phyloP scores from a whole-genome alignment of 2,888 invertebrate species.

The Sinelater perroti region DNA sequence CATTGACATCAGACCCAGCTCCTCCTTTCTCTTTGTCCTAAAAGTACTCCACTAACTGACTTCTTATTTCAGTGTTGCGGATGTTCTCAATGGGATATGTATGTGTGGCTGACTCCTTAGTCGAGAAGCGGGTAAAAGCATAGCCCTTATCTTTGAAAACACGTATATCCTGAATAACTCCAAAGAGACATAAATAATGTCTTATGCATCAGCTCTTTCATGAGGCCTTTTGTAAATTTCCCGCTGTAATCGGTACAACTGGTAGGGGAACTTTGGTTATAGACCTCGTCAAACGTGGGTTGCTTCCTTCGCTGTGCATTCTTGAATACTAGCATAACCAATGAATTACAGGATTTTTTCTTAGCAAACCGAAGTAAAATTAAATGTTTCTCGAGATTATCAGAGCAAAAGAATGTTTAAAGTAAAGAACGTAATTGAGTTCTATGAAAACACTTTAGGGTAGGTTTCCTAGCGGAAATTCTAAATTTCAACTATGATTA shows the following conservation, averaged over 20 bases:
- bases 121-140: conserved; percentile 96
- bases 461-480: too few relatives aligned
- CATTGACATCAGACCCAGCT: conserved; percentile 61
- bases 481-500: too few relatives aligned
- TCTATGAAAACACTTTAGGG: too few relatives aligned
- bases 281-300: conserved; percentile 86
- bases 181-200: conserved; percentile 95
- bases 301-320: conserved; percentile 77
- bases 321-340: too few relatives aligned
- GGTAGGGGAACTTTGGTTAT: conserved; percentile 96
- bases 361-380: too few relatives aligned
- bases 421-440: too few relatives aligned
- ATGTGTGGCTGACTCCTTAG: conserved; percentile 96
- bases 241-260: conserved; percentile 99
- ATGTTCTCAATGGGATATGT: conserved; percentile 97
- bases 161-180: conserved; percentile 95
- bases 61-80: conserved; percentile 95
- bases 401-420: too few relatives aligned
- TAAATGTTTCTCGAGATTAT: too few relatives aligned
- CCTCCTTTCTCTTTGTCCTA: conserved; percentile 98
- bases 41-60: conserved; percentile 96
- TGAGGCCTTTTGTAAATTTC: conserved; percentile 91
- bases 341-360: too few relatives aligned
- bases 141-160: conserved; percentile 99
- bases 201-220: conserved; percentile 95